Evolutionary conservation across 2,113 vertebrate species (phyloP).

Genomic region (Dromaius novaehollandiae): DNA sequence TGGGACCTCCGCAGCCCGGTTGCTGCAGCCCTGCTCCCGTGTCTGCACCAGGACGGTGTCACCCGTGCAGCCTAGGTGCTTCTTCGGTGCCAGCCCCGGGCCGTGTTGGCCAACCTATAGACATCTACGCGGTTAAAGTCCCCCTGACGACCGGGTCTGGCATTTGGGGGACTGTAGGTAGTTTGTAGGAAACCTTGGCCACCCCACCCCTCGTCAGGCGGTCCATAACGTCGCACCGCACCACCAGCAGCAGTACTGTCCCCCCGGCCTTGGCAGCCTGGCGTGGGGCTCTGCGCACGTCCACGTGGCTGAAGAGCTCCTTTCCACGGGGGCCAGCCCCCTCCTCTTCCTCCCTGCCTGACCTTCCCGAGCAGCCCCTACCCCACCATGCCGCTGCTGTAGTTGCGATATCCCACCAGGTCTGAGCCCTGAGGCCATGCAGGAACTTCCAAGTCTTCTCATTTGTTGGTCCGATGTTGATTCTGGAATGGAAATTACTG

Average conservation of each 20-base stretch:
- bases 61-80: rapidly evolving
- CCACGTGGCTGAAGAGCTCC: neutral
- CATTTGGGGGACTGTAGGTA: rapidly evolving
- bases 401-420: neutral
- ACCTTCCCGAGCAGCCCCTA: too few relatives aligned
- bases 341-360: neutral
- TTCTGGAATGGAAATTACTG: neutral
- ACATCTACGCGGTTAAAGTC: neutral
- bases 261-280: neutral
- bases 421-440: neutral
- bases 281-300: too few relatives aligned
- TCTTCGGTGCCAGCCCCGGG: rapidly evolving
- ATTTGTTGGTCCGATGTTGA: neutral
- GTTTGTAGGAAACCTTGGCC: too few relatives aligned
- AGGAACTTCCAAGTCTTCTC: neutral
- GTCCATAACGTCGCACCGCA: neutral
- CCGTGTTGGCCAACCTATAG: neutral
- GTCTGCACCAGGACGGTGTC: rapidly evolving
- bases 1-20: neutral
- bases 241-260: neutral
- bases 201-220: neutral
- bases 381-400: neutral
- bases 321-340: neutral
- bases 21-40: rapidly evolving
- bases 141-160: neutral